These are phyloP conservation scores for Meloidogyne exigua DNA, from an alignment of 1,140 invertebrate species.

Conservation along the genomic window DNA sequence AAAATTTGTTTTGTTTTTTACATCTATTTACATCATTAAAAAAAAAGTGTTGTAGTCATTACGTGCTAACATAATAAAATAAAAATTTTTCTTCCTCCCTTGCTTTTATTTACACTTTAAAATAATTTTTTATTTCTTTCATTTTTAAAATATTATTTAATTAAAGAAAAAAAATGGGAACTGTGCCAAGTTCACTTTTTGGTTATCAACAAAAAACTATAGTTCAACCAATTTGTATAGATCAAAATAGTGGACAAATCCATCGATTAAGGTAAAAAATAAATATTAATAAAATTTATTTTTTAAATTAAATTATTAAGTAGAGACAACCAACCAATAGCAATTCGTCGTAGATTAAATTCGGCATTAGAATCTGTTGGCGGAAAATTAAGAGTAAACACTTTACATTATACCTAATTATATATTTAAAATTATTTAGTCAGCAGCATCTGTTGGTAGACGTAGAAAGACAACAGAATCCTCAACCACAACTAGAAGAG, in stretches of 20 bases:
- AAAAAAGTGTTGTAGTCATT: too few relatives aligned
- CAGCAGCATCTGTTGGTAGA: background rate
- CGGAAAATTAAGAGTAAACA: background rate
- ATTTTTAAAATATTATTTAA: background rate
- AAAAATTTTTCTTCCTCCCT: too few relatives aligned
- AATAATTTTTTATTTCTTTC: too few relatives aligned
- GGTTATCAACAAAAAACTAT: background rate
- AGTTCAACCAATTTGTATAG: background rate
- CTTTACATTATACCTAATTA: background rate
- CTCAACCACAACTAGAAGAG: background rate
- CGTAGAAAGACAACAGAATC: background rate
- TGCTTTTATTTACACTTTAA: background rate
- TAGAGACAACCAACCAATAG: background rate
- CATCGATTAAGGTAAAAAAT: background rate
- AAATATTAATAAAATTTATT: background rate
- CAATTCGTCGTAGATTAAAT: slow-evolving; percentile 4
- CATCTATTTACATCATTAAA: too few relatives aligned
- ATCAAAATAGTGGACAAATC: background rate
- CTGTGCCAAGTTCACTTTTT: slow-evolving; percentile 1
- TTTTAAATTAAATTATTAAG: background rate
- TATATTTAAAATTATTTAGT: background rate
- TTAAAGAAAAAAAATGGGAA: background rate
- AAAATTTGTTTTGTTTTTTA: too few relatives aligned
- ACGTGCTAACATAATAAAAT: too few relatives aligned
- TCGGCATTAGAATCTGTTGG: background rate